phyloP scores from a whole-genome alignment of 2,888 invertebrate genomes.

The Drosophila planitibia region DNA sequence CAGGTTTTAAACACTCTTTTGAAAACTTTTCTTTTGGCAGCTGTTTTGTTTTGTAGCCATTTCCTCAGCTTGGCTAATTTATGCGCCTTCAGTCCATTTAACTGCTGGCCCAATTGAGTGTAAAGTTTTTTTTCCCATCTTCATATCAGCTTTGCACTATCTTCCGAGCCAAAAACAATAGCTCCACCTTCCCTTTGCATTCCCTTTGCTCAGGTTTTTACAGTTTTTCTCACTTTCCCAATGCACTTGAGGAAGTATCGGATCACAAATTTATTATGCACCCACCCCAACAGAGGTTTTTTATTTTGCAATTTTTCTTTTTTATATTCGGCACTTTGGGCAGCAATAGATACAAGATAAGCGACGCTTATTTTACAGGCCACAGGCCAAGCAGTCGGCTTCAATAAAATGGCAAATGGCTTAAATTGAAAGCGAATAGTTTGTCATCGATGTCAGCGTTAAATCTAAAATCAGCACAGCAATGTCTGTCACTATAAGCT shows the following conservation, averaged over 20 bases:
- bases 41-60: not conserved
- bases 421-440: slow-evolving; percentile 46
- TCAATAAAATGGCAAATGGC: slow-evolving; percentile 23
- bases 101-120: slow-evolving; percentile 54
- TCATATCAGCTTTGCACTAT: slow-evolving; percentile 34
- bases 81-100: slow-evolving; percentile 23
- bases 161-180: slow-evolving; percentile 45
- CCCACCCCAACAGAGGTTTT: slow-evolving; percentile 6
- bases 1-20: slow-evolving; percentile 1
- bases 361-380: not conserved
- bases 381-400: slow-evolving; percentile 7
- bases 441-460: slow-evolving; percentile 53
- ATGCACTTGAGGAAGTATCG: slow-evolving; percentile 62
- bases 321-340: slow-evolving; percentile 10
- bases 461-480: slow-evolving; percentile 44
- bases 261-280: slow-evolving; percentile 37
- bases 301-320: not conserved
- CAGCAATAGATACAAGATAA: slow-evolving; percentile 29
- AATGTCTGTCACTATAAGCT: slow-evolving; percentile 39
- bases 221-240: slow-evolving; percentile 62
- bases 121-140: slow-evolving; percentile 36
- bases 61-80: slow-evolving; percentile 44
- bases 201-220: slow-evolving; percentile 26
- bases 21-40: slow-evolving; percentile 1
- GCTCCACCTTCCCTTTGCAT: slow-evolving; percentile 6